Evolutionary conservation across 2,888 invertebrate genomes (phyloP), one percentile per base, ranked within the genome.

Genomic region (Chrysolina haemoptera): DNA sequence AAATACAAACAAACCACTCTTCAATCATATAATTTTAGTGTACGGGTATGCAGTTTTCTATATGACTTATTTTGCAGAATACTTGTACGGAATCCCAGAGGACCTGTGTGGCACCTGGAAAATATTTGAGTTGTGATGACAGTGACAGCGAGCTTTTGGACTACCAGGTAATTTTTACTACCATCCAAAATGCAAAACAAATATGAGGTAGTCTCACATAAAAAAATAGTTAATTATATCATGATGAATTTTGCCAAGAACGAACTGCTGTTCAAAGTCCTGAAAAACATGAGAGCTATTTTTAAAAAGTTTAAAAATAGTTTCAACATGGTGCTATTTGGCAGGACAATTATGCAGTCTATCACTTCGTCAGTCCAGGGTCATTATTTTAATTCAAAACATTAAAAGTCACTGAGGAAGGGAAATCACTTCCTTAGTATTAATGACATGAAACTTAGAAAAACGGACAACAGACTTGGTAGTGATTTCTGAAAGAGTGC

Each of bases 141-240:
- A 84, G 78, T 65, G 85, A 85, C 62, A 79, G 80, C 68, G 86
- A 85, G 72, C 59, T 78, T 27, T 73, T 79, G 71, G 84, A 84
- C 14, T 62, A 78, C 27, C 72, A 71, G 35, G 81, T 81, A 78
- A 74, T 77, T 77, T 50, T 40, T 16, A 12, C 35, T 6, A 35
- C 35, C 35, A 35, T 6, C 8, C 4, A 35, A 35, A 35, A 35
- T 8, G 8, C 35, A 35, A 35, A 35, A 35, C 35, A 35, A 35
- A 35, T 35, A 35, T 8, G 35, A 8, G 6, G 35, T 6, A 35
- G n/a, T 35, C 20, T 22, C 12, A 53, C 11, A 53, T 53, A 53
- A 59, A 14, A 12, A 46, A 46, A 12, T 46, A 1, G n/a, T 14
- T 35, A 14, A 16, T 59, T 50, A 50, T 50, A 50, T 8, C 18